These are phyloP conservation scores for Drosophila kurseongensis DNA, from an alignment of 1,140 invertebrate genomes.

Conservation along the genomic window DNA sequence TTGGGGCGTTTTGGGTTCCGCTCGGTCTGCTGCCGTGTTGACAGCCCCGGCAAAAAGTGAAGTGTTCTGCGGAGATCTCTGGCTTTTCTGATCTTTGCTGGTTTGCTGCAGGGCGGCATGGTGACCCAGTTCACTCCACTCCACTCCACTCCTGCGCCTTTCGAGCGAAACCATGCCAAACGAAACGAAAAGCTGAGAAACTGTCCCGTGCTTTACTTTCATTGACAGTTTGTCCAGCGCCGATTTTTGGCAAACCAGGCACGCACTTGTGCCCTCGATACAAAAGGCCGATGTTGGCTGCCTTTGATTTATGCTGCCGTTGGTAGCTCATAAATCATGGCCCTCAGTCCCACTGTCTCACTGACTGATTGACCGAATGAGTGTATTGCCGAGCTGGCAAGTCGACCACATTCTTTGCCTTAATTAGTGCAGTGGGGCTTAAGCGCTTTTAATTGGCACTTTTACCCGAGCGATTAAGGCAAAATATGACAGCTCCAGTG, in stretches of 20 bases:
- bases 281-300: constrained; percentile 48
- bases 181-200: constrained; percentile 36
- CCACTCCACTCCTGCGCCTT: constrained; percentile 45
- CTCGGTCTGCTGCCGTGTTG: constrained; percentile 47
- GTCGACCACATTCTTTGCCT: constrained; percentile 46
- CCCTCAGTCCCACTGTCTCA: constrained; percentile 17
- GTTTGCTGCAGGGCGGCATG: constrained; percentile 62
- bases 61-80: constrained; percentile 37
- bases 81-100: constrained; percentile 13
- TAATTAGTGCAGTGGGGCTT: constrained; percentile 66
- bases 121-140: constrained; percentile 69
- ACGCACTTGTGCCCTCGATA: constrained; percentile 81
- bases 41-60: constrained; percentile 26
- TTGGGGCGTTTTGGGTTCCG: constrained; percentile 66
- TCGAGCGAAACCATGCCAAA: constrained; percentile 23
- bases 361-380: constrained; percentile 54
- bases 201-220: constrained; percentile 65
- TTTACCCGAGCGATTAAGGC: constrained; percentile 67
- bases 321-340: constrained; percentile 66
- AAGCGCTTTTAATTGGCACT: constrained; percentile 75
- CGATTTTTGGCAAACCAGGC: constrained; percentile 62
- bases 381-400: constrained; percentile 13
- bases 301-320: constrained; percentile 69
- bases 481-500: constrained; percentile 67
- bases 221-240: constrained; percentile 64